Evolutionary conservation across 1,140 invertebrate species (phyloP), one percentile per base, ranked within the genome.

Genomic region (Solenopsis fugax): DNA sequence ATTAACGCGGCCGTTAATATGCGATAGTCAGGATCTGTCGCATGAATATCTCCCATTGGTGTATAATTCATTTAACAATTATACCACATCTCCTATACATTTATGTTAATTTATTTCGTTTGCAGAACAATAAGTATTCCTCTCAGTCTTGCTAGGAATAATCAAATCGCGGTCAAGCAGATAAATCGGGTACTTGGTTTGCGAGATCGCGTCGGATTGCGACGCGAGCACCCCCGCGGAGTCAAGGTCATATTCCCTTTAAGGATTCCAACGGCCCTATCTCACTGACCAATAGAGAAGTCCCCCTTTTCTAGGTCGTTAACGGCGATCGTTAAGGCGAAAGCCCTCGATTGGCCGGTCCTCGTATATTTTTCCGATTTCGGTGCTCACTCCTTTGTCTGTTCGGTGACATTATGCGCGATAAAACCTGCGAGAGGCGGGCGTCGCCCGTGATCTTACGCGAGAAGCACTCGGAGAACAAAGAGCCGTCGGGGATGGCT

Each of bases 271-370:
- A 65, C 60, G 3, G 21, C 34, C 54, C 21, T 34, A 54, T 77
- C 41, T 65, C 37, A 60, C 72, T 78, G 90, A 89, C 85, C 87
- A 50, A 76, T 85, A 85, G 65, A 77, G 48, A 34, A 65, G 41
- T 65, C 52, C 52, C 76, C 75, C 84, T 64, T 89, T 87, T 69
- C 58, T 78, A n/a, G 67, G 78, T 86, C 86, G 87, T 92, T 92
- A 91, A 90, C 87, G 72, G 69, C 85, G 87, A 85, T 90, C 86
- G 90, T 91, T 91, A 89, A 89, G 41, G 75, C 86, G 71, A 88
- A 48, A 69, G 64, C 73, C 71, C 87, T 82, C 73, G 60, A 50
- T 77, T 85, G 85, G 62, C 76, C 64, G 62, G 54, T 77, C 48
- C 86, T 50, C 78, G 73, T 88, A 75, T 86, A 89, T 89, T 88